Conservation (phyloP, 2,888 invertebrate genomes). For the Coelogynopora nodosa region DNA sequence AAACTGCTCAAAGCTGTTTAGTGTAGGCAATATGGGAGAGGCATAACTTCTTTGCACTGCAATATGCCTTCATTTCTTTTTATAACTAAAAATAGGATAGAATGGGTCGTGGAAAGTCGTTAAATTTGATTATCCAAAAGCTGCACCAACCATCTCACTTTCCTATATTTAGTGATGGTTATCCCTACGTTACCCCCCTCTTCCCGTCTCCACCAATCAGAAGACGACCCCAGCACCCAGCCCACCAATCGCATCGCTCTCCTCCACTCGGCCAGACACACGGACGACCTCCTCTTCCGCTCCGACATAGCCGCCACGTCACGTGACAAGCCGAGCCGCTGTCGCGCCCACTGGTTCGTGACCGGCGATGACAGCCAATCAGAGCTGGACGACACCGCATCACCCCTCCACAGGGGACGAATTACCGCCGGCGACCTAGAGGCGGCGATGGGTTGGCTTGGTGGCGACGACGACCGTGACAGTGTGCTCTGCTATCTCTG, state of each 20-base stretch:
- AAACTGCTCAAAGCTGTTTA: too few species aligned
- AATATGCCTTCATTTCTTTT: too few species aligned
- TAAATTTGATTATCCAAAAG: too few species aligned
- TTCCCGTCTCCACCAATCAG: too few species aligned
- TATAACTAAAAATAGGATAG: too few species aligned
- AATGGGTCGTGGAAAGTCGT: too few species aligned
- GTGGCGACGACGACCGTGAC: neutral
- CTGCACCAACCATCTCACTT: too few species aligned
- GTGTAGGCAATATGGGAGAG: too few species aligned
- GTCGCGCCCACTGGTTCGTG: neutral
- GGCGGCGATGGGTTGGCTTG: neutral
- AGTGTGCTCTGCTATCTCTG: neutral
- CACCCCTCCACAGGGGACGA: neutral
- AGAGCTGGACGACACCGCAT: neutral
- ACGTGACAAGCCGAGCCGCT: neutral
- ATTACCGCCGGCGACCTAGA: neutral
- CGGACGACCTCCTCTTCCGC: neutral
- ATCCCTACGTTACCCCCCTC: too few species aligned
- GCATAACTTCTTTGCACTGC: too few species aligned
- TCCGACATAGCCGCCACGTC: neutral
- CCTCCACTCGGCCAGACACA: neutral
- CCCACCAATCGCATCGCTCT: neutral
- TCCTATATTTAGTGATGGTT: too few species aligned
- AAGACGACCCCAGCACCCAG: neutral
- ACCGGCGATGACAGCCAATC: neutral